Percentiles rank a stretch among this genome's conserved stretches.
Evolutionary conservation across 2,113 vertebrate genomes (phyloP).

Genomic region (Ceratotherium simum): DNA sequence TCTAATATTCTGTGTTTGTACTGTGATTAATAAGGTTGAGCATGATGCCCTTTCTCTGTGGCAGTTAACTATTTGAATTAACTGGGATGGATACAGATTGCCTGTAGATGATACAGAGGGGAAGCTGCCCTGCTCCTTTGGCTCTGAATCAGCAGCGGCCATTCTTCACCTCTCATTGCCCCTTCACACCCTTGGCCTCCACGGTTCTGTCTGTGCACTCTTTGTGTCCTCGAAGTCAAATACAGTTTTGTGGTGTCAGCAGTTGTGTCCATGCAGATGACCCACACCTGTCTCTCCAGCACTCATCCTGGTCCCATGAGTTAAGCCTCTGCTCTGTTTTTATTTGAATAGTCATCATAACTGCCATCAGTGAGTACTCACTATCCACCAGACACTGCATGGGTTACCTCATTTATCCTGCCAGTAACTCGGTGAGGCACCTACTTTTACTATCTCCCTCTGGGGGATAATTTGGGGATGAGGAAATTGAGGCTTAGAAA

Average conservation of each 20-base stretch:
- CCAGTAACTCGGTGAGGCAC: not conserved
- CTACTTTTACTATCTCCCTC: not conserved
- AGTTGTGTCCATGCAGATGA: not conserved
- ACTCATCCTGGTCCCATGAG: not conserved
- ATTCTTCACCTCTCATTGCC: not conserved
- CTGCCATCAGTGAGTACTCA: not conserved
- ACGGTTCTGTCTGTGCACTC: not conserved
- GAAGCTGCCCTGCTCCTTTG: not conserved
- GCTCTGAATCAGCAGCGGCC: not conserved
- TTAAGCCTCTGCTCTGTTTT: not conserved
- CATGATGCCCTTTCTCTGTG: not conserved
- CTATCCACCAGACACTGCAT: fast-evolving
- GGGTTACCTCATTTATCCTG: not conserved
- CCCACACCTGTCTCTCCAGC: not conserved
- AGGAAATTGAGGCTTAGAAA: constrained; percentile 1
- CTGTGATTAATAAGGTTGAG: not conserved
- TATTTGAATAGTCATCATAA: not conserved
- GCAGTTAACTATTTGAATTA: not conserved
- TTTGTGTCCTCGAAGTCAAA: not conserved
- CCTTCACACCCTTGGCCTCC: not conserved
- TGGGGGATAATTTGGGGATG: not conserved
- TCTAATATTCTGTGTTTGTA: not conserved
- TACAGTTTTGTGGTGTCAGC: not conserved
- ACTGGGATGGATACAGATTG: not conserved
- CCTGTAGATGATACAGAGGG: not conserved